phyloP scores from a whole-genome alignment of 2,797 vertebrate genomes.

The Pangasius krempfi region DNA sequence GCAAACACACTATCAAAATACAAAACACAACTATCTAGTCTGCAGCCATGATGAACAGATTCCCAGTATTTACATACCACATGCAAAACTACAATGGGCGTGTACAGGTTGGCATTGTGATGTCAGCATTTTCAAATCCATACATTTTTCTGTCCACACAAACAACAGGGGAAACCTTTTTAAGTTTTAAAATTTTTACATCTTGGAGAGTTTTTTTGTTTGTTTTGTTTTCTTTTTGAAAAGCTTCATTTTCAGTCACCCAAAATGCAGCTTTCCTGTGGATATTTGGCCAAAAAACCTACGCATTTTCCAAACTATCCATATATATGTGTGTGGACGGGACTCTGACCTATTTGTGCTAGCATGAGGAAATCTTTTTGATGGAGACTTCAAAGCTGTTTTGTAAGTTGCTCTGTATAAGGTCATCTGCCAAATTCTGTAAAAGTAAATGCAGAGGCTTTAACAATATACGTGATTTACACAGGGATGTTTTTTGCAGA shows the following conservation, averaged over 20 bases:
- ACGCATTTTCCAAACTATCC: not conserved
- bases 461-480: not conserved
- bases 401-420: slow-evolving; percentile 7
- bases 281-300: not conserved
- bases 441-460: not conserved
- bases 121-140: not conserved
- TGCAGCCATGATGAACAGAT: not conserved
- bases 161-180: not conserved
- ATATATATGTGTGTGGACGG: not conserved
- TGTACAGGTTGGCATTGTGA: not conserved
- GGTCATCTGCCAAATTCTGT: slow-evolving; percentile 16
- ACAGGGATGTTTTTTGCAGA: not conserved
- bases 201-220: not conserved
- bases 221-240: not conserved
- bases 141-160: not conserved
- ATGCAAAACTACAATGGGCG: not conserved
- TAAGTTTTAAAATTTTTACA: not conserved
- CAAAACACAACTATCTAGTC: not conserved
- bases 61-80: not conserved
- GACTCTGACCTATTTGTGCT: slow-evolving; percentile 17
- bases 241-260: not conserved
- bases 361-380: not conserved
- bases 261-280: not conserved
- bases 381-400: slow-evolving; percentile 6
- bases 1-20: not conserved